These are phyloP conservation scores for Noctua fimbriata DNA, from an alignment of 2,888 invertebrate genomes.

Conservation along the genomic window DNA sequence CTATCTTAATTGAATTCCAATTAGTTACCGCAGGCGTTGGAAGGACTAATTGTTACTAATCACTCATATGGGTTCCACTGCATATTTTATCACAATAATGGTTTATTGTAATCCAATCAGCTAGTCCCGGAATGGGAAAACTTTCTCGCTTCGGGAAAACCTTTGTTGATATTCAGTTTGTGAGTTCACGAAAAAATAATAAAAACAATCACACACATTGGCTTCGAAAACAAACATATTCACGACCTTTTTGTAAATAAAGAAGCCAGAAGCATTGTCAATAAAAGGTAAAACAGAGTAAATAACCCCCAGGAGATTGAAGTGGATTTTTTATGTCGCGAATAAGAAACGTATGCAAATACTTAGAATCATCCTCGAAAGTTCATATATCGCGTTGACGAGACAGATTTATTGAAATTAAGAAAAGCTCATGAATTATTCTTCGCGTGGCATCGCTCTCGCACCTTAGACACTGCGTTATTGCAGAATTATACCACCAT, in stretches of 20 bases:
- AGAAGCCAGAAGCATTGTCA: conserved; percentile 37
- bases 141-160: conserved; percentile 23
- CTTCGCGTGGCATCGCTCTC: conserved; percentile 67
- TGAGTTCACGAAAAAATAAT: conserved; percentile 25
- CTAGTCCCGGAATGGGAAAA: conserved; percentile 17
- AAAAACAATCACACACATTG: conserved; percentile 29
- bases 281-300: conserved; percentile 41
- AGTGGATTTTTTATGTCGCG: conserved; percentile 32
- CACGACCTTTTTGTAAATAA: conserved; percentile 15
- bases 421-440: conserved; percentile 79
- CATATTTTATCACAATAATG: conserved; percentile 40
- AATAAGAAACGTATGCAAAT: conserved; percentile 57
- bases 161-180: conserved; percentile 14
- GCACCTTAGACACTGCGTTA: conserved; percentile 71
- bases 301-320: conserved; percentile 28
- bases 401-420: conserved; percentile 72
- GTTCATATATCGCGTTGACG: conserved; percentile 52
- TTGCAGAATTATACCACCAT: conserved; percentile 72
- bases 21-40: conserved; percentile 40
- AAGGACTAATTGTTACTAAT: conserved; percentile 38
- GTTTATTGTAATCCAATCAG: conserved; percentile 27
- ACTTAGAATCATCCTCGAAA: conserved; percentile 44
- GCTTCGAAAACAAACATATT: conserved; percentile 37
- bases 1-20: conserved; percentile 39
- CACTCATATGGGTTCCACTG: conserved; percentile 28